Percentiles rank a stretch among this genome's conserved stretches.
phyloP scores from a whole-genome alignment of 2,797 vertebrate genomes.

The Lagodon rhomboides region DNA sequence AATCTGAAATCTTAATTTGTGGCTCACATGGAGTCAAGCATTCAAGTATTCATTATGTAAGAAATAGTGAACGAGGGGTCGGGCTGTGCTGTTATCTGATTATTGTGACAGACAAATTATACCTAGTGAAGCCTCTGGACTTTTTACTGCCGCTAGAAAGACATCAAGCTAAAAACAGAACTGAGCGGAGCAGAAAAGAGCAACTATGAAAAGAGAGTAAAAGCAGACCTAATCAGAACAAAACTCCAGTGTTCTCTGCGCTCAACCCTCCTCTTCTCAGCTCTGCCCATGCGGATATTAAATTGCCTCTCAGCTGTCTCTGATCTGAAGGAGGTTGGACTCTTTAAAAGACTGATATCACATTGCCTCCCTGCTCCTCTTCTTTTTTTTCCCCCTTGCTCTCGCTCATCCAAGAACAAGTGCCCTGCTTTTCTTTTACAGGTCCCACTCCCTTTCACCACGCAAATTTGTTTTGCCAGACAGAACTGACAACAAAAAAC shows the following conservation, averaged over 20 bases:
- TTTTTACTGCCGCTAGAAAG: slow-evolving; percentile 30
- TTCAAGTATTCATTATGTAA: not conserved
- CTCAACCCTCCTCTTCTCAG: slow-evolving; percentile 45
- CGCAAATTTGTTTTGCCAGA: slow-evolving; percentile 31
- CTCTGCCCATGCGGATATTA: slow-evolving; percentile 62
- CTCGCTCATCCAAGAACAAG: slow-evolving; percentile 16
- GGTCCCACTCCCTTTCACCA: not conserved
- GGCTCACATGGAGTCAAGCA: not conserved
- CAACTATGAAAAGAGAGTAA: slow-evolving; percentile 40
- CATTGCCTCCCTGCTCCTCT: slow-evolving; percentile 36
- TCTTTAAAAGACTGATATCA: slow-evolving; percentile 57
- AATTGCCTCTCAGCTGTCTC: slow-evolving; percentile 68
- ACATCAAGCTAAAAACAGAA: slow-evolving; percentile 35
- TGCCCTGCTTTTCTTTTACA: slow-evolving; percentile 23
- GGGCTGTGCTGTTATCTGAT: not conserved
- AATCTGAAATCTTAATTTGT: not conserved
- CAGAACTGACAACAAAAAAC: slow-evolving; percentile 25
- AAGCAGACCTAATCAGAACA: slow-evolving; percentile 56
- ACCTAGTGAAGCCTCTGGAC: slow-evolving; percentile 16
- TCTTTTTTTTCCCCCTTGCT: not conserved
- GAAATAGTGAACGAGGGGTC: not conserved
- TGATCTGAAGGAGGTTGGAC: slow-evolving; percentile 62
- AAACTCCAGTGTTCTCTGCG: slow-evolving; percentile 50
- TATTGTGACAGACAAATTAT: not conserved
- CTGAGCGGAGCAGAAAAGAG: not conserved